Conservation (phyloP, 2,888 invertebrate genomes). For the Phortica okadai region DNA sequence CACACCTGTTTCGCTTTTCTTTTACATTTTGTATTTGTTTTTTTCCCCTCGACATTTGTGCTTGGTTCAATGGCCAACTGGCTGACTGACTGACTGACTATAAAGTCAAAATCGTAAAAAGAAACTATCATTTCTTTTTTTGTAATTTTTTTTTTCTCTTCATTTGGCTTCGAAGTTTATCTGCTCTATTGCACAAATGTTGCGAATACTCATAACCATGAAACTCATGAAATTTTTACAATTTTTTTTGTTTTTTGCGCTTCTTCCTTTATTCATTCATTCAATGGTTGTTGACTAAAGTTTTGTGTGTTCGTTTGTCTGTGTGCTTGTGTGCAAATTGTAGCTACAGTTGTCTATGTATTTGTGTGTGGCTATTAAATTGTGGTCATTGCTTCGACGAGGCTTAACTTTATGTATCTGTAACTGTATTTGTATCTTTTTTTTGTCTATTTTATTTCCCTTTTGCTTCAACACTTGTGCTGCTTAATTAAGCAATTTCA, state of each 20-base stretch:
- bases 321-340: conserved; percentile 34
- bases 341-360: conserved; percentile 45
- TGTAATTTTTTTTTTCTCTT: conserved; percentile 5
- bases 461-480: conserved; percentile 55
- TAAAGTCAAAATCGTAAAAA: conserved; percentile 26
- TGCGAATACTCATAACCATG: conserved; percentile 7
- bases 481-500: conserved; percentile 69
- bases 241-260: neutral
- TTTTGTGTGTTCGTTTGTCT: conserved; percentile 20
- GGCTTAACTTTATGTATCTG: conserved; percentile 58
- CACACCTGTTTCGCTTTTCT: neutral
- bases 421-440: neutral
- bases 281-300: neutral
- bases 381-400: conserved; percentile 63
- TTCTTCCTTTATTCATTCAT: conserved; percentile 20
- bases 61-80: neutral
- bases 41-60: neutral
- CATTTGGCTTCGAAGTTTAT: conserved; percentile 10
- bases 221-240: conserved; percentile 9
- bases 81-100: conserved; percentile 12
- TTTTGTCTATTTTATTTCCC: conserved; percentile 2
- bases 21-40: neutral
- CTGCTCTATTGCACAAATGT: conserved; percentile 7
- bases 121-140: conserved; percentile 20
- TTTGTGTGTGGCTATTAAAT: conserved; percentile 58